Conservation (phyloP, 2,113 vertebrate species). For the Rhynchopsitta pachyrhyncha region DNA sequence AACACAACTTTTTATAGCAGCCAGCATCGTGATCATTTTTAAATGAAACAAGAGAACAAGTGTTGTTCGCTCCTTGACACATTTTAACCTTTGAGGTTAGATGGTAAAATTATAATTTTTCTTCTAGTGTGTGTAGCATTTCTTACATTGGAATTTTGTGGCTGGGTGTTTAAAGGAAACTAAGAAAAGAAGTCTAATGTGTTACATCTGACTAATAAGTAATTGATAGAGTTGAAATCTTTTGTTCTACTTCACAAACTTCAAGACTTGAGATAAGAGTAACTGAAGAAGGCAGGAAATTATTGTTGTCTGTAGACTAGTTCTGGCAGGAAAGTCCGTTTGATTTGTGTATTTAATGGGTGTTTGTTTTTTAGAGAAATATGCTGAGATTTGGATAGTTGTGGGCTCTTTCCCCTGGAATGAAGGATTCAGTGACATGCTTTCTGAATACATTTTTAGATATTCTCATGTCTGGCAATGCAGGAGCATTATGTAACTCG, state of each 20-base stretch:
- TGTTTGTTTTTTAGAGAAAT: neutral
- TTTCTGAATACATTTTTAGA: neutral
- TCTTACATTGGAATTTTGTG: neutral
- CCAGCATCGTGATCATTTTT: neutral
- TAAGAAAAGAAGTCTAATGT: neutral
- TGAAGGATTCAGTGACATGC: neutral
- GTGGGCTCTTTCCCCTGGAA: neutral
- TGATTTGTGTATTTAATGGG: neutral
- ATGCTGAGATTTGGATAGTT: neutral
- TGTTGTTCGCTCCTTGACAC: neutral
- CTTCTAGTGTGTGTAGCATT: neutral
- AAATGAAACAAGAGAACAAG: neutral
- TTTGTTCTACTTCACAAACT: neutral
- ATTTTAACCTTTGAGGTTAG: neutral
- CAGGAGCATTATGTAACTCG: neutral
- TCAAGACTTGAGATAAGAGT: neutral
- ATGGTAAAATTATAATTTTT: neutral
- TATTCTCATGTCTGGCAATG: neutral
- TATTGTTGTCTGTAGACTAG: neutral
- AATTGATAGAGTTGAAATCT: neutral
- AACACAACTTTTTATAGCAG: neutral
- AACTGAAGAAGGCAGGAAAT: neutral
- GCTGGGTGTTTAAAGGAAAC: neutral
- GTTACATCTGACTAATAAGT: neutral
- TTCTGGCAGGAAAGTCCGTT: neutral